Evolutionary conservation across 2,888 invertebrate genomes (phyloP).

Genomic region (Lomographa bimaculata): DNA sequence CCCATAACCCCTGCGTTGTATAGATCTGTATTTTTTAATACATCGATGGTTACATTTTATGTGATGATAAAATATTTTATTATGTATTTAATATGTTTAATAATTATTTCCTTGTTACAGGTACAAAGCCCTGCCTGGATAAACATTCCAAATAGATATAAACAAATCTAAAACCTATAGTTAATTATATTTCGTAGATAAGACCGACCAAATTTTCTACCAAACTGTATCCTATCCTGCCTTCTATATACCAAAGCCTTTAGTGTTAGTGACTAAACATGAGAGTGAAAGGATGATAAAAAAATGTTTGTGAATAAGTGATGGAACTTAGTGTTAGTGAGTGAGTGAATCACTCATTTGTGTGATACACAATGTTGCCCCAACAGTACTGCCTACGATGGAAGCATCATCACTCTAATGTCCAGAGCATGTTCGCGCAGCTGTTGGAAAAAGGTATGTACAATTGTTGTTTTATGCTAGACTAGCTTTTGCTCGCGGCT

Average conservation of each 20-base stretch:
- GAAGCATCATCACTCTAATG: conserved; percentile 96
- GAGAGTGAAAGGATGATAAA: too few species aligned
- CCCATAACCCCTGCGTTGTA: too few species aligned
- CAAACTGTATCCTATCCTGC: conserved; percentile 44
- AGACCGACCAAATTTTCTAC: conserved; percentile 61
- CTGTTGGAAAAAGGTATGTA: conserved; percentile 86
- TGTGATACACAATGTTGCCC: conserved; percentile 84
- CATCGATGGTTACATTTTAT: too few species aligned
- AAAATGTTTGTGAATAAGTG: too few species aligned
- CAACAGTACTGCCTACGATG: conserved; percentile 96
- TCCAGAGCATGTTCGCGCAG: conserved; percentile 95
- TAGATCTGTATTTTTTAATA: too few species aligned
- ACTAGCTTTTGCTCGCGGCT: too few species aligned
- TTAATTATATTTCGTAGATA: conserved; percentile 17
- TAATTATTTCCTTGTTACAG: conserved; percentile 42
- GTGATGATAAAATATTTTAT: too few species aligned
- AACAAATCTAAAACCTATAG: too few species aligned
- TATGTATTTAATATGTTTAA: too few species aligned
- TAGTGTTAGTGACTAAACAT: conserved; percentile 24
- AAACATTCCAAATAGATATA: conserved; percentile 47
- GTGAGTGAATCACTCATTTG: background rate
- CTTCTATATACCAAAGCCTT: conserved; percentile 61
- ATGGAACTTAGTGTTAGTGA: conserved; percentile 3
- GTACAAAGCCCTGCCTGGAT: conserved; percentile 41
- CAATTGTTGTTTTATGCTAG: too few species aligned